phyloP scores from a whole-genome alignment of 2,113 vertebrate species.

The Lepidothrix coronata region DNA sequence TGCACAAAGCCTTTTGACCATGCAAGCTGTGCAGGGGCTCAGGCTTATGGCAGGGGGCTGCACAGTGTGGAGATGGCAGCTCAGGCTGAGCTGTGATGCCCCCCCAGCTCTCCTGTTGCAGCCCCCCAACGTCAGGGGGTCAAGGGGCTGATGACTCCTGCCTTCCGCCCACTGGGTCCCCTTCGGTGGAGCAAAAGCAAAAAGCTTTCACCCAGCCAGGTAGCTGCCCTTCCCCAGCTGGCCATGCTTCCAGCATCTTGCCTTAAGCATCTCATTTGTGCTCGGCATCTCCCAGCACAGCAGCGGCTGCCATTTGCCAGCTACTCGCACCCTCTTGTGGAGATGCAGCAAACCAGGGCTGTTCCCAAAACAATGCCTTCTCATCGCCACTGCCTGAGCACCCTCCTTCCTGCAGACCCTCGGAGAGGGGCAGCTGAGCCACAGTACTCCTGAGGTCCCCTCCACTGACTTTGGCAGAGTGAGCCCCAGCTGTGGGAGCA shows the following conservation, averaged over 20 bases:
- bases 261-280: background rate
- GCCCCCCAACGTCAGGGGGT: background rate
- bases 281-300: fast-evolving
- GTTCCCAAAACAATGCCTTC: background rate
- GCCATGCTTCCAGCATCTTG: background rate
- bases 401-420: background rate
- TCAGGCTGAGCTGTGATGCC: fast-evolving
- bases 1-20: fast-evolving
- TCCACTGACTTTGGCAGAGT: background rate
- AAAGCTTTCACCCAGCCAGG: background rate
- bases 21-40: background rate
- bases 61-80: fast-evolving
- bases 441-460: background rate
- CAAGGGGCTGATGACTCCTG: fast-evolving
- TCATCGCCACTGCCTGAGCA: fast-evolving
- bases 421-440: background rate
- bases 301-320: fast-evolving
- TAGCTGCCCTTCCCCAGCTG: background rate
- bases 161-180: fast-evolving
- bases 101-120: fast-evolving
- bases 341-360: background rate
- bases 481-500: background rate
- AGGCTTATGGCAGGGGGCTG: fast-evolving
- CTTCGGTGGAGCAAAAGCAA: background rate
- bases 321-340: slow-evolving; percentile 54